Base-by-base conservation (phyloP, 2,797 vertebrate species). In the Lophotriccus pileatus region DNA sequence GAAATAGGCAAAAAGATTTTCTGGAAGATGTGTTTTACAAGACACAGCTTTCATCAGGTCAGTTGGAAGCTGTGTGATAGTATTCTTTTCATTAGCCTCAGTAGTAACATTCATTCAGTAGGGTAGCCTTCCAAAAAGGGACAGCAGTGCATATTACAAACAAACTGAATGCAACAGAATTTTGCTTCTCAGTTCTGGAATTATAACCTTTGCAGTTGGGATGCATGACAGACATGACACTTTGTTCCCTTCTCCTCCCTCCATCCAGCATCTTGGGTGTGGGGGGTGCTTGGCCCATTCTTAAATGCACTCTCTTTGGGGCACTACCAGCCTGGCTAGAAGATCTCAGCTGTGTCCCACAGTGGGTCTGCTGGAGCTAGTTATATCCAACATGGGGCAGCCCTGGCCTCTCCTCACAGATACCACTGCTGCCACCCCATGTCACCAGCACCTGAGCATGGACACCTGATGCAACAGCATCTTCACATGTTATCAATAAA, bases 371-470 rank as follows among this genome's bases (percentile, higher is more conserved):
- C 58, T 72, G 66, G 64, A 32, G n/a, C 46, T 66, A 22, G 1
- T 20, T 64, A 22, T 41, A 14, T 32, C 87, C 12, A 39, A 14
- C 2, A 0, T 8, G 11, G 15, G 50, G 11, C n/a, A 76, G n/a
- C n/a, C 44, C 50, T 27, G 44, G 30, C n/a, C 28, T 64, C 37
- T 70, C n/a, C n/a, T 72, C 50, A 34, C 49, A 50, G 49, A n/a
- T 4, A 7, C 37, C 28, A 7, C 20, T 17, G 18, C 46, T 64
- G 50, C 11, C 0, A 0, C 30, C 9, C 66, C 32, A 15, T 6
- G 3, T 39, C 46, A 24, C 22, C 47, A 67, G 25, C 20, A 12
- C 27, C 8, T 20, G 34, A 24, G 7, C 15, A 10, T 6, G 3
- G 62, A 15, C 28, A 19, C 27, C 32, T 2, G 3, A 23, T 56